phyloP scores from a whole-genome alignment of 2,113 vertebrate genomes.

The Hippoglossus stenolepis region DNA sequence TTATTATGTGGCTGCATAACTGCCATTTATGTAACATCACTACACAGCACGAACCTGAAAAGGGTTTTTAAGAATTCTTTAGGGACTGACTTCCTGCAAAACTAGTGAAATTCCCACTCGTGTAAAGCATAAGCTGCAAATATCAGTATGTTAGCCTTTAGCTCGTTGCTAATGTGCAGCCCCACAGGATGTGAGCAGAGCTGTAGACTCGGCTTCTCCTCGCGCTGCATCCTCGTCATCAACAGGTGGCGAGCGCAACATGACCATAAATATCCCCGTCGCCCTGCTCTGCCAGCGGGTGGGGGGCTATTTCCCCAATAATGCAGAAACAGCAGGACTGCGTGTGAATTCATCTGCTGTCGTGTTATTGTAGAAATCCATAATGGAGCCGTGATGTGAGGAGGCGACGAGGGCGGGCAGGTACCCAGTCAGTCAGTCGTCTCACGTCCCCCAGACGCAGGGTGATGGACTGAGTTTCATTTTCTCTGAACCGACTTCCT shows the following conservation, averaged over 20 bases:
- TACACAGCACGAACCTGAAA: too few relatives aligned
- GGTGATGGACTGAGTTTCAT: constrained; percentile 60
- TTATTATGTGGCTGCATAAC: too few relatives aligned
- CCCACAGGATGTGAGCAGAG: too few relatives aligned
- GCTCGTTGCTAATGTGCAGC: too few relatives aligned
- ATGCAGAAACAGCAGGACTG: not conserved
- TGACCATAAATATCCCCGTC: not conserved
- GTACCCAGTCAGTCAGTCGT: not conserved
- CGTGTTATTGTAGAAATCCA: constrained; percentile 50
- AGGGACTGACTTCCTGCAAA: too few relatives aligned
- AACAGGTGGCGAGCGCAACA: constrained; percentile 9
- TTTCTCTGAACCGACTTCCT: constrained; percentile 18
- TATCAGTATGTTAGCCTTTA: too few relatives aligned
- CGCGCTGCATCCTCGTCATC: not conserved
- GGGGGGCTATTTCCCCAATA: constrained; percentile 33
- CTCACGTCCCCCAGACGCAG: not conserved
- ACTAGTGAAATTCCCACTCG: too few relatives aligned
- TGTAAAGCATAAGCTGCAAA: too few relatives aligned
- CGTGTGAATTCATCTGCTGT: not conserved
- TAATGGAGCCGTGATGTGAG: constrained; percentile 27
- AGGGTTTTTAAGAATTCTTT: too few relatives aligned
- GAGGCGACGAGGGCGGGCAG: not conserved
- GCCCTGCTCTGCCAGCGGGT: not conserved
- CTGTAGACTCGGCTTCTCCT: too few relatives aligned
- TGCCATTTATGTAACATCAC: too few relatives aligned